A percentile compares a stretch with the other conserved stretches of the same genome.
Evolutionary conservation across 2,797 vertebrate genomes (phyloP).

Genomic region (Chloroceryle amazona): DNA sequence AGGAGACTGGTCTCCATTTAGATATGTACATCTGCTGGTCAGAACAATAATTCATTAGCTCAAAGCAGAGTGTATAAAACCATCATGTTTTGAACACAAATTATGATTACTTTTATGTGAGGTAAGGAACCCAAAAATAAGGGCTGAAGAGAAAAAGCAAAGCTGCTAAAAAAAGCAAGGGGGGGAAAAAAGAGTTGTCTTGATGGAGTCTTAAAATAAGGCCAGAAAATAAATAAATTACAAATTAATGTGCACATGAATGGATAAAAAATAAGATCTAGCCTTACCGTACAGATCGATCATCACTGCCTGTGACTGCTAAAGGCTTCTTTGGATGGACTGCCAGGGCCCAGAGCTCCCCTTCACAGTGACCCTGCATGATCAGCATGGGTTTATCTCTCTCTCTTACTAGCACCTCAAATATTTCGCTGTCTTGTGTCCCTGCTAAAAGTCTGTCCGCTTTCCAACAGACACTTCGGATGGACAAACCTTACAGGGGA

Average conservation of each 20-base stretch:
- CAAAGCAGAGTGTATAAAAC: background rate
- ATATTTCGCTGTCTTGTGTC: slow-evolving; percentile 97
- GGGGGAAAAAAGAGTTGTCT: accelerated
- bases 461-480: slow-evolving; percentile 97
- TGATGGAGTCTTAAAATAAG: background rate
- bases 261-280: background rate
- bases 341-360: slow-evolving; percentile 95
- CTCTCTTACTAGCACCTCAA: slow-evolving; percentile 95
- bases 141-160: background rate
- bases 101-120: background rate
- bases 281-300: slow-evolving; percentile 92
- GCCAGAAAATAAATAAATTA: background rate
- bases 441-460: slow-evolving; percentile 93
- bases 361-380: slow-evolving; percentile 97
- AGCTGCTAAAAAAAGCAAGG: background rate
- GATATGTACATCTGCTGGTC: background rate
- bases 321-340: slow-evolving; percentile 94
- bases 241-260: accelerated
- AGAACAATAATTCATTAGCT: background rate
- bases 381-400: slow-evolving; percentile 94
- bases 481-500: slow-evolving; percentile 88
- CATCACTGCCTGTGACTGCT: slow-evolving; percentile 94
- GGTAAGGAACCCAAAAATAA: accelerated
- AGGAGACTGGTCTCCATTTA: background rate
- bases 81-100: background rate